Base-by-base conservation (phyloP, 2,797 vertebrate genomes). In the Emydoidea blandingii region DNA sequence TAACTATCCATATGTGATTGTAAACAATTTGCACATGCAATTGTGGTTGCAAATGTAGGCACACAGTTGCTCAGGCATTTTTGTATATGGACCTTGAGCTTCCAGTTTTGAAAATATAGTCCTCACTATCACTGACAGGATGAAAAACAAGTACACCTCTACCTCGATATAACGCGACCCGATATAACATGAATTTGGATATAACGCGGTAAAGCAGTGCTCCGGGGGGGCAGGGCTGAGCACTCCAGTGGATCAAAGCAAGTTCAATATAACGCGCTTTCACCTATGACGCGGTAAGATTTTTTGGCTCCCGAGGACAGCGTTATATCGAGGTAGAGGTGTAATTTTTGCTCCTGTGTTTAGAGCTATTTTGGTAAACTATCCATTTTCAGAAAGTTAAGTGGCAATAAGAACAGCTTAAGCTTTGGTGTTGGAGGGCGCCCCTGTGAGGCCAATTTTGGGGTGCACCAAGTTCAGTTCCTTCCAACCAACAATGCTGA, bases 331-430 rank as follows among this genome's bases (percentile, higher is more conserved):
- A 44, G 7, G 44, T 44, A 44, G 44, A 44, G 44, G 44, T 44
- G 44, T 44, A 68, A 34, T 52, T 57, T 74, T 78, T 49, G 12
- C 79, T 68, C 56, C 87, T 1, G 8, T 44, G 54, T 94, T 93
- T 81, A 87, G 91, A 89, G 83, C 29, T 76, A 12, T 94, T 93
- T 91, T 93, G n/a, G 87, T 95, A 14, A 57, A 47, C 29, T 91
- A 93, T 91, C 87, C 91, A 68, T 79, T 54, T 4, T 29, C 44
- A 53, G 27, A 50, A 79, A 4, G 0, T 59, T 93, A 81, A 78
- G 50, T 79, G 59, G 37, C 74, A 96, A 29, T 12, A 37, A 74
- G 53, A 91, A 56, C 81, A 89, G 79, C 37, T 12, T 56, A 80
- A 90, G 11, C 50, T 4, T 85, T 85, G 0, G 0, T 72, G 7